Conservation (phyloP, 2,888 invertebrate genomes). For the Drosophila diplacantha region DNA sequence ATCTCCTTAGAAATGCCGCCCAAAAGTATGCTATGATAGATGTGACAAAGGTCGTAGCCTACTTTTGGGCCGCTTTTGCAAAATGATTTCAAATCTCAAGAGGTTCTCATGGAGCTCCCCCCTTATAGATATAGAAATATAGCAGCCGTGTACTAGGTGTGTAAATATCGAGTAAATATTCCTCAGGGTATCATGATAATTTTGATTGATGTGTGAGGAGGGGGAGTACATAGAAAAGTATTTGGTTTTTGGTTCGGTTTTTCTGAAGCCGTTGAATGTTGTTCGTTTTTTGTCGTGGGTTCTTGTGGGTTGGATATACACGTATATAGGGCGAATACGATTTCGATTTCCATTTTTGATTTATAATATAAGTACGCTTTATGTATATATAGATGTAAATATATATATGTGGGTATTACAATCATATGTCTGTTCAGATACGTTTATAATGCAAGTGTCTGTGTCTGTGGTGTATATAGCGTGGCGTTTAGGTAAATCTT, state of each 20-base stretch:
- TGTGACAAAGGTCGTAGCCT: background rate
- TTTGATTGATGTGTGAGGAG: constrained; percentile 46
- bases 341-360: constrained; percentile 11
- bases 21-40: background rate
- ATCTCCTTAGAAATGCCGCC: background rate
- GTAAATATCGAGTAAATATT: constrained; percentile 55
- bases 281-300: constrained; percentile 10
- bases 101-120: background rate
- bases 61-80: background rate
- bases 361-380: constrained; percentile 28
- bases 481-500: constrained; percentile 24
- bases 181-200: constrained; percentile 45
- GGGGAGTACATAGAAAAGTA: constrained; percentile 44
- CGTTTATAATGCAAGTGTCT: constrained; percentile 41
- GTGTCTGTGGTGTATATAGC: constrained; percentile 27
- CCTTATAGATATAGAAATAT: constrained; percentile 25
- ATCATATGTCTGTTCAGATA: constrained; percentile 66
- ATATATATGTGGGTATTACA: constrained; percentile 36
- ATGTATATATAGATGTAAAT: constrained; percentile 41
- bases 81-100: background rate
- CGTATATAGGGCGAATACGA: constrained; percentile 26
- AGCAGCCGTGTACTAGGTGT: constrained; percentile 21
- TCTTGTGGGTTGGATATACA: constrained; percentile 33
- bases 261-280: constrained; percentile 56
- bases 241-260: constrained; percentile 13